Conservation (phyloP, 2,113 vertebrate species). For the Oryzias curvinotus region DNA sequence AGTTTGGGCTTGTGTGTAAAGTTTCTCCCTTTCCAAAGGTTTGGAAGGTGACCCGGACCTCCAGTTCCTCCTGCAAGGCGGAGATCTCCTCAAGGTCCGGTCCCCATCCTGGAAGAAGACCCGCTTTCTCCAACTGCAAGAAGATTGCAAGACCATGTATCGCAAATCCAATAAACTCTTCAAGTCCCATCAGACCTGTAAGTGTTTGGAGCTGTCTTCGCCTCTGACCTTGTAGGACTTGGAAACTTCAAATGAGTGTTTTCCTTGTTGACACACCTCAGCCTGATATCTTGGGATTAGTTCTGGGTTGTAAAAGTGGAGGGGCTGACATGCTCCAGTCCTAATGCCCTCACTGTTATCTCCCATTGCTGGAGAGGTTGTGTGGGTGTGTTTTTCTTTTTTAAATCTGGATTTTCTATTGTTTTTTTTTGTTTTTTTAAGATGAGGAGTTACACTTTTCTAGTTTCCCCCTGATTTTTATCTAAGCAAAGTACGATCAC, state of each 20-base stretch:
- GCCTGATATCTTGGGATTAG: not conserved
- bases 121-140: slow-evolving; percentile 88
- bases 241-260: not conserved
- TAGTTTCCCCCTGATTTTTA: not conserved
- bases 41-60: slow-evolving; percentile 87
- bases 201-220: slow-evolving; percentile 42
- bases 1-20: not conserved
- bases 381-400: slow-evolving; percentile 34
- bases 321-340: not conserved
- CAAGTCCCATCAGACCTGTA: slow-evolving; percentile 76
- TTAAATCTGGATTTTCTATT: slow-evolving; percentile 13
- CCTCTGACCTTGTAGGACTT: not conserved
- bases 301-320: slow-evolving; percentile 6
- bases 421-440: slow-evolving; percentile 8
- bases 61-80: slow-evolving; percentile 88
- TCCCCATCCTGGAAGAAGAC: slow-evolving; percentile 89
- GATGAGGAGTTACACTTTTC: slow-evolving; percentile 1
- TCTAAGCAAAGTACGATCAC: not conserved
- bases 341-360: slow-evolving; percentile 25
- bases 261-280: not conserved
- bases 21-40: slow-evolving; percentile 67
- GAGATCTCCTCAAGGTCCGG: slow-evolving; percentile 90
- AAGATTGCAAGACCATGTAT: slow-evolving; percentile 98
- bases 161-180: slow-evolving; percentile 89
- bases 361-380: not conserved